These are phyloP conservation scores for Gephyroberyx darwinii DNA, from an alignment of 2,797 vertebrate species.

Conservation along the genomic window DNA sequence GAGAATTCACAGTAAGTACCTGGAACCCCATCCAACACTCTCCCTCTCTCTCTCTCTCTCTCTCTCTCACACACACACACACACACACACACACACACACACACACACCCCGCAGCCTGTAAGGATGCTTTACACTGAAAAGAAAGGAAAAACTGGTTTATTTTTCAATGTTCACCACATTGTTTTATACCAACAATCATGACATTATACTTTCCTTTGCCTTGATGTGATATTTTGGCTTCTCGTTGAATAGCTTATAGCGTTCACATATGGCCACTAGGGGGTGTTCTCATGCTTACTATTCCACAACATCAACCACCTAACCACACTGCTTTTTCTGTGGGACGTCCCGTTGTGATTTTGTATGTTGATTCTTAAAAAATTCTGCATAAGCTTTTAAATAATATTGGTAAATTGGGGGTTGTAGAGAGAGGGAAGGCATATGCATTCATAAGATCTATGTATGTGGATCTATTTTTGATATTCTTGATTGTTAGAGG, in stretches of 20 bases:
- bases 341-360: neutral
- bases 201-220: neutral
- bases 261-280: constrained; percentile 42
- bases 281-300: constrained; percentile 27
- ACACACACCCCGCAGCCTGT: neutral
- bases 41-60: neutral
- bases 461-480: too few relatives aligned
- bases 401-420: too few relatives aligned
- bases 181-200: neutral
- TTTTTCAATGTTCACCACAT: too few relatives aligned
- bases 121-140: too few relatives aligned
- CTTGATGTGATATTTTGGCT: neutral
- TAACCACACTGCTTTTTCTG: neutral
- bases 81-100: neutral
- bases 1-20: constrained; percentile 47
- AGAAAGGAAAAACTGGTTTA: too few relatives aligned
- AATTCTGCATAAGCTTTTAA: too few relatives aligned
- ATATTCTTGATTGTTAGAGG: too few relatives aligned
- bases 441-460: too few relatives aligned
- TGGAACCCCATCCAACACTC: constrained; percentile 9
- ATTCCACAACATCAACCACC: neutral
- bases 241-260: neutral
- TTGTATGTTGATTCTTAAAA: neutral
- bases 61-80: neutral
- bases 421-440: too few relatives aligned